Conservation (phyloP, 2,797 vertebrate genomes). For the Aldrovandia affinis region DNA sequence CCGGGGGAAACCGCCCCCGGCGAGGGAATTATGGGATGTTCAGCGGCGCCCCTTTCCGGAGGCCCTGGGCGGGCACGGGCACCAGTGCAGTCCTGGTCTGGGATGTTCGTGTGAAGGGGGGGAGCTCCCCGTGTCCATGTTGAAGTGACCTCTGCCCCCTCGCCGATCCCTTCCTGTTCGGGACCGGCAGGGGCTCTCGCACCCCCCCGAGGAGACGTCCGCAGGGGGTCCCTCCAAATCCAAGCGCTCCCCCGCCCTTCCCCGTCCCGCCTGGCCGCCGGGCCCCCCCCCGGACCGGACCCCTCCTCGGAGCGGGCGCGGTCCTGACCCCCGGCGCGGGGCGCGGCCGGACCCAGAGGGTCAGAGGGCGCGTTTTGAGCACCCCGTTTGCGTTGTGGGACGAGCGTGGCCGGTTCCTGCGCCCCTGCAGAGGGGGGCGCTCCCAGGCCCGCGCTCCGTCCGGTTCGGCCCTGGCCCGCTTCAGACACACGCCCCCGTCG, state of each 20-base stretch:
- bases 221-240: not conserved
- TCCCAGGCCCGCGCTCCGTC: not conserved
- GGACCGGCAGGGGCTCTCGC: not conserved
- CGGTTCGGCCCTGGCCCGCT: constrained; percentile 17
- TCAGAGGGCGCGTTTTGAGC: too few species aligned
- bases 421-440: not conserved
- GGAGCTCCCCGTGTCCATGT: not conserved
- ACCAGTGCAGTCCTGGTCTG: not conserved
- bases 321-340: not conserved
- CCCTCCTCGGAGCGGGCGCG: not conserved
- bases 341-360: not conserved
- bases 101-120: not conserved
- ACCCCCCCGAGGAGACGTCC: not conserved
- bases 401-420: too few species aligned
- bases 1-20: not conserved
- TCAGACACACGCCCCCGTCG: constrained; percentile 34
- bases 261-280: not conserved
- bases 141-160: not conserved
- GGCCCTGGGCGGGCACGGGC: not conserved
- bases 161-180: not conserved
- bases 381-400: too few species aligned
- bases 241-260: not conserved
- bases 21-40: not conserved
- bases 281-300: not conserved
- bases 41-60: not conserved